Base-by-base conservation (phyloP, 2,888 invertebrate genomes). In the Epistrophe eligans region DNA sequence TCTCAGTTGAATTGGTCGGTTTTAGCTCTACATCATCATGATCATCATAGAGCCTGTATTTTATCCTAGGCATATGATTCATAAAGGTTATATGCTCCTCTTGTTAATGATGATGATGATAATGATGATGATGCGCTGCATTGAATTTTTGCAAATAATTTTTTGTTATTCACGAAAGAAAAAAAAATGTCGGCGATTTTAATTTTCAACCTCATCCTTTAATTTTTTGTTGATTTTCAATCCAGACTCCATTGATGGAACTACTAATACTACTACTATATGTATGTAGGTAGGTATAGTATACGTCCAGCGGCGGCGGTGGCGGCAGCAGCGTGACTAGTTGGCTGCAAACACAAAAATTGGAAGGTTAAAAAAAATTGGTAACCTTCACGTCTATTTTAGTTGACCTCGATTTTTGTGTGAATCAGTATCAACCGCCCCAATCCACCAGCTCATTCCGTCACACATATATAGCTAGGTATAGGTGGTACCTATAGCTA, bases 321-420 rank as follows among this genome's bases (percentile, higher is more conserved):
- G n/a, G 35, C 35, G 48, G 17, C 35, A 35, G 35, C 35, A 19
- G 17, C 48, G 66, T 28, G 66, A 67, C 66, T 74, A 70, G 55
- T 48, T 40, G 57, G 66, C 45, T 50, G 60, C 58, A 52, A 45
- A 48, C 28, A 60, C 50, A 45, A 66, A 66, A 72, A 77, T 77
- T 40, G 19, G 40, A 43, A 62, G 62, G 40, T 43, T 43, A 32
- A 35, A 66, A 45, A 48, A 66, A 50, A 38, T 10, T 57, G 73
- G 52, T 87, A 87, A 87, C 87, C 87, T 87, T 87, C 83, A 60
- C 79, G 79, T 83, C 87, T 83, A 83, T 87, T 87, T 67, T 87
- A 83, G 87, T 83, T 87, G 87, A 87, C 87, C 87, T 87, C 83
- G 79, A 83, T 87, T 87, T 79, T 87, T 67, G 77, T 77, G 81